Base-by-base conservation (phyloP, 2,113 vertebrate species). In the Toxotes jaculatrix region DNA sequence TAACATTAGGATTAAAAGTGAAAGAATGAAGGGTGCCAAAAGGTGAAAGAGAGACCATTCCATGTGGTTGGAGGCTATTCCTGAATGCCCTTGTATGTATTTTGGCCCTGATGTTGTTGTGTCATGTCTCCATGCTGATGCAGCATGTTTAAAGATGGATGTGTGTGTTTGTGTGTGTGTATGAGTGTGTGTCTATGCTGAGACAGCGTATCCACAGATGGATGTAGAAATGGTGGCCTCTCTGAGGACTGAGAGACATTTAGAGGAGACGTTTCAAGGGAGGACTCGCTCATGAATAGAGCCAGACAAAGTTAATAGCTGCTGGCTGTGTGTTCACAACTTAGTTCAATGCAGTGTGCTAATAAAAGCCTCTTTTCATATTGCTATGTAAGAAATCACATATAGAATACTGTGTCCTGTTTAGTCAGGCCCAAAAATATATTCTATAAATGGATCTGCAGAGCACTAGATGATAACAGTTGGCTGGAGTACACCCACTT, bases 241-340 rank as follows among this genome's bases (percentile, higher is more conserved):
- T 93, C 87, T 75, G 74, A 93, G 93, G 89, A 90, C 86, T 87
- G 53, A 81, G 84, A 93, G 85, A 91, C 91, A 88, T 94, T 92
- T 90, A 90, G 88, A 90, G 80, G 90, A 83, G 90, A 91, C 31
- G 27, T 84, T 88, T 85, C 68, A 77, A 72, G 75, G 83, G 80
- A 75, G 53, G 77, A 77, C 65, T 70, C 7, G 36, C 62, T 62
- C 69, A 63, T 80, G 80, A 82, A 76, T 63, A 53, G 32, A 87
- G 70, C 43, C 56, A 83, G 78, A 87, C 87, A 88, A 85, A 82
- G 88, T 84, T 88, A 88, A 83, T 89, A 84, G 85, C 88, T 63
- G 64, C 76, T 84, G 89, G 86, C 77, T 62, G 49, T 74, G 79
- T 59, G 67, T 69, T 74, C 40, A 43, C 69, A 43, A 64, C 74